Evolutionary conservation across 2,888 invertebrate genomes (phyloP), one percentile per base, ranked within the genome.

Genomic region (Bruchidius siliquastri): DNA sequence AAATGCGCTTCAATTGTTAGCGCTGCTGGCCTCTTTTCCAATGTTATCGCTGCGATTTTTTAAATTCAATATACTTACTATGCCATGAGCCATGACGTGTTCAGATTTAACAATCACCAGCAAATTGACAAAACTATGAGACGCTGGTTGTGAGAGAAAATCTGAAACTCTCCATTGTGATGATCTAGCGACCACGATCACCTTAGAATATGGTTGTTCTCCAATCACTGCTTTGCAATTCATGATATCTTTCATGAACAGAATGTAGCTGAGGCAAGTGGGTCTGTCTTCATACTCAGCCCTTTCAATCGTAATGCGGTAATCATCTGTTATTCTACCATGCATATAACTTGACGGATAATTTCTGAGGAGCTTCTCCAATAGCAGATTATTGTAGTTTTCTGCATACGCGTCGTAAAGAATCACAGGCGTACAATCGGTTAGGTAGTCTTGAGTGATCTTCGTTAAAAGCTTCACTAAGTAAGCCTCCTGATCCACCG

Each of bases 81-180:
- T 82, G 76, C 82, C 82, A 67, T 78, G 76, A 18, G 81, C 75
- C 70, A 80, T 79, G 20, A 79, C 78, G 78, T 90, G 90, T 72
- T 91, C 89, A 20, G 92, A 92, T 81, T 91, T 91, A 0, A 91
- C 90, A 73, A 94, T 89, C 0, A 94, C 89, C 72, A 94, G 85
- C 32, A 94, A 86, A 87, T 94, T 93, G 0, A 92, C 88, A 81
- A 93, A 91, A 82, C 89, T 89, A 80, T 91, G 90, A 0, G 94
- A 91, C 0, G 86, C 76, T 71, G 90, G 87, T 22, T 90, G 90
- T 0, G 89, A 86, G 21, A 94, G 83, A 86, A 93, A 94, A 81
- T 93, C 93, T 74, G 91, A 90, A 0, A 94, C 89, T 26, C 91
- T 90, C 93, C 93, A 94, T 80, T 93, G 92, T 0, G 93, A 91